Base-by-base conservation (phyloP, 1,140 invertebrate species). In the Oppia nitens region DNA sequence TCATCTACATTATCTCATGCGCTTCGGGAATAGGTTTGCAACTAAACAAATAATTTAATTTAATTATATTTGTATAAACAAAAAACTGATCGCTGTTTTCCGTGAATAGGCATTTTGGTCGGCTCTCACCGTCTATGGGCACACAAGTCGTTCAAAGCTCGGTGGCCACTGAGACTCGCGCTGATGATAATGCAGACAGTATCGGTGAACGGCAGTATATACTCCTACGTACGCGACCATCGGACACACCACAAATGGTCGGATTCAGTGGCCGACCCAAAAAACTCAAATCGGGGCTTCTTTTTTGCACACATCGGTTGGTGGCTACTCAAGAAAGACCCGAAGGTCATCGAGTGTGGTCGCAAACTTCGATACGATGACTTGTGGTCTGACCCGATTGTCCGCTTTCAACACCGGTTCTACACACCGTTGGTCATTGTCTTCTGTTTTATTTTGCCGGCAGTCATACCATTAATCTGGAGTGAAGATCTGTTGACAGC, bases 401-500 rank as follows among this genome's bases (percentile, higher is more conserved):
- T 63, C 2, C 32, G 51, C 32, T 63, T 63, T 53, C 62, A 63
- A 29, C 84, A 84, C 70, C 91, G 20, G n/a, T 84, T 40, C 70
- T 96, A 95, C 70, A 65, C 81, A 40, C 69, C 81, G 11, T 66
- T 92, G 62, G 88, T 91, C 78, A 78, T 87, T 0, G 9, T 90
- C 0, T 66, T 80, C 3, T 88, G 87, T 67, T 94, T 96, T 69
- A 62, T 91, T 9, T 2, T 95, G 6, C 93, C 93, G 0, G 87
- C 87, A 0, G 9, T 82, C 0, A 75, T 92, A 28, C 88, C 92
- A 0, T 70, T 68, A 55, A 64, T 71, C 49, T 78, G 75, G 75
- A 68, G 68, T 25, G 93, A 98, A 72, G 77, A 78, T 0, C 80
- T 81, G 66, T 64, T 69, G 4, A 85, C 83, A 64, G 78, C 87